A percentile compares a stretch with the other conserved stretches of the same genome.
phyloP scores from a whole-genome alignment of 2,797 vertebrate species.

The Tapera naevia region DNA sequence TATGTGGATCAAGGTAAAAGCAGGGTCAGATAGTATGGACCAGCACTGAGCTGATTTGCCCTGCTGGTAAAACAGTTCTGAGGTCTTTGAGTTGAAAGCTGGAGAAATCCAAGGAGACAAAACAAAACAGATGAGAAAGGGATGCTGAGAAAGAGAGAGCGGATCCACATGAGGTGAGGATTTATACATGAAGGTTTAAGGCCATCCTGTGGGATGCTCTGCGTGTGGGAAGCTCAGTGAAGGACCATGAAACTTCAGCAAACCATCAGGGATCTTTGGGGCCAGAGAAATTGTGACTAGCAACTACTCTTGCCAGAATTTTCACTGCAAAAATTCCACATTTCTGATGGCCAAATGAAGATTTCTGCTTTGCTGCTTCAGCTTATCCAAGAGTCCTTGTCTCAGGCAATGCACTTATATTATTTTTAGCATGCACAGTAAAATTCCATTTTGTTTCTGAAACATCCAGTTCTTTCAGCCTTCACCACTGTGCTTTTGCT shows the following conservation, averaged over 20 bases:
- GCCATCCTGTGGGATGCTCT: not conserved
- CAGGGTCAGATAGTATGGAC: not conserved
- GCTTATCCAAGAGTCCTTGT: constrained; percentile 25
- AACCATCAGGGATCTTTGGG: not conserved
- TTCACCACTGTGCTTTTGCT: constrained; percentile 3
- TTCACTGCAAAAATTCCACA: not conserved
- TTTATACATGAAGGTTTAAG: not conserved
- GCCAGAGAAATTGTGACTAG: not conserved
- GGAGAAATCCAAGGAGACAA: not conserved
- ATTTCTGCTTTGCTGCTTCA: constrained; percentile 49
- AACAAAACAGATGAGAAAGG: not conserved
- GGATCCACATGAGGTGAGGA: not conserved
- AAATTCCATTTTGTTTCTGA: constrained; percentile 51
- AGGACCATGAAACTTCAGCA: not conserved
- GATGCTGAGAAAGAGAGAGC: not conserved
- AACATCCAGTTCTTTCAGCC: not conserved
- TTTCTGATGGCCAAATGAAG: not conserved
- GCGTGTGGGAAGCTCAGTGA: not conserved
- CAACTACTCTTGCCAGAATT: not conserved
- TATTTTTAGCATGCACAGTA: constrained; percentile 46
- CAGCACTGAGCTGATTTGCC: too few relatives aligned
- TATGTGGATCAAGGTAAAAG: not conserved
- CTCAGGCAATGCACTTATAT: constrained; percentile 16
- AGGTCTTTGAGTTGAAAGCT: not conserved
- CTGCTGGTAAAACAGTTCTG: not conserved